Evolutionary conservation across 2,113 vertebrate genomes (phyloP).

Genomic region (Ophthalmolycus amberensis): DNA sequence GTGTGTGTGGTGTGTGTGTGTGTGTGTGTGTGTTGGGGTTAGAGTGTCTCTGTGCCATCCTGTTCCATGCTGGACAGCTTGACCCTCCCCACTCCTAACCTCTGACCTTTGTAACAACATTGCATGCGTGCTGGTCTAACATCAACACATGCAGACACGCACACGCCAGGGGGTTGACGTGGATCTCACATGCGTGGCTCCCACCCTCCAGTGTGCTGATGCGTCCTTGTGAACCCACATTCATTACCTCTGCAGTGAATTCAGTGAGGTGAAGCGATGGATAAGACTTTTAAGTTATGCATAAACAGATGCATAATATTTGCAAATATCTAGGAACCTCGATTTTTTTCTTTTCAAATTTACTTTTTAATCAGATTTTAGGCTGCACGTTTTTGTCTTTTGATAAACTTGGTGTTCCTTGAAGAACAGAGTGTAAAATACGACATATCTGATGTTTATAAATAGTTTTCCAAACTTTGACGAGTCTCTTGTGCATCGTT

Average conservation of each 20-base stretch:
- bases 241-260: constrained; percentile 41
- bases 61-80: constrained; percentile 62
- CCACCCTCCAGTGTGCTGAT: constrained; percentile 74
- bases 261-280: constrained; percentile 55
- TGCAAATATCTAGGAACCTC: not conserved
- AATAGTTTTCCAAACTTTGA: not conserved
- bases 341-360: too few species aligned
- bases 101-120: constrained; percentile 52
- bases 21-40: constrained; percentile 34
- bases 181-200: constrained; percentile 66
- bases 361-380: not conserved
- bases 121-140: constrained; percentile 71
- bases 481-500: constrained; percentile 19
- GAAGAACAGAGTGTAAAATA: not conserved
- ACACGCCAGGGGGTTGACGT: constrained; percentile 52
- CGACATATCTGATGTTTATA: not conserved
- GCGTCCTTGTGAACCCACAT: constrained; percentile 78
- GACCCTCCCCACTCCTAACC: constrained; percentile 50
- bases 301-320: not conserved
- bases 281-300: not conserved
- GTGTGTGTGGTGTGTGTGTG: not conserved
- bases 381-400: not conserved
- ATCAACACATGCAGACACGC: constrained; percentile 44
- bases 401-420: not conserved
- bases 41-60: constrained; percentile 62